Evolutionary conservation across 2,888 invertebrate species (phyloP).

Genomic region (Therioaphis trifolii): DNA sequence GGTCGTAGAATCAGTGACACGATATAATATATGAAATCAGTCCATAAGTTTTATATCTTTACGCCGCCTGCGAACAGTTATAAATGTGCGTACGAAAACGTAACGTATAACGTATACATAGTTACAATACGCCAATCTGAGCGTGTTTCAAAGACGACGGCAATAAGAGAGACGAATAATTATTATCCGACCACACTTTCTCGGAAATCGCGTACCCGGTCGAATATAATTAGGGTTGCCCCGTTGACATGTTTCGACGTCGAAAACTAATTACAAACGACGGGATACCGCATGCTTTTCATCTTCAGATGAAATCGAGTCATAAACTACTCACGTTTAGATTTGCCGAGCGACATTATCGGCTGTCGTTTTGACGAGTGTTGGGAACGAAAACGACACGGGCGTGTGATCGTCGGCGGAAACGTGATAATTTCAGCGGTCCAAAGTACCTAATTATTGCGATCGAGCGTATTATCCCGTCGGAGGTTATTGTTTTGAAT

Average conservation of each 20-base stretch:
- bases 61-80: too few species aligned
- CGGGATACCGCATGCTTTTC: neutral
- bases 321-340: neutral
- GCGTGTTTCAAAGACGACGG: neutral
- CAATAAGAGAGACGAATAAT: neutral
- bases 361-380: neutral
- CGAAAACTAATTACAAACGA: neutral
- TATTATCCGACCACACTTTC: neutral
- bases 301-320: neutral
- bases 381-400: too few species aligned
- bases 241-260: neutral
- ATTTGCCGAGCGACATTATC: neutral
- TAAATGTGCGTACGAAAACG: too few species aligned
- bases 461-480: too few species aligned
- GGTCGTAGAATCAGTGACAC: too few species aligned
- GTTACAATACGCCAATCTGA: neutral
- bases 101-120: too few species aligned
- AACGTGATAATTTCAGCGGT: too few species aligned
- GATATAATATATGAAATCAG: too few species aligned
- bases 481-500: too few species aligned
- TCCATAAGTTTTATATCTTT: too few species aligned
- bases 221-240: neutral
- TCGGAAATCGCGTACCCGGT: neutral
- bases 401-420: too few species aligned
- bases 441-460: too few species aligned